Evolutionary conservation across 2,888 invertebrate genomes (phyloP).

Genomic region (Ochropacha duplaris): DNA sequence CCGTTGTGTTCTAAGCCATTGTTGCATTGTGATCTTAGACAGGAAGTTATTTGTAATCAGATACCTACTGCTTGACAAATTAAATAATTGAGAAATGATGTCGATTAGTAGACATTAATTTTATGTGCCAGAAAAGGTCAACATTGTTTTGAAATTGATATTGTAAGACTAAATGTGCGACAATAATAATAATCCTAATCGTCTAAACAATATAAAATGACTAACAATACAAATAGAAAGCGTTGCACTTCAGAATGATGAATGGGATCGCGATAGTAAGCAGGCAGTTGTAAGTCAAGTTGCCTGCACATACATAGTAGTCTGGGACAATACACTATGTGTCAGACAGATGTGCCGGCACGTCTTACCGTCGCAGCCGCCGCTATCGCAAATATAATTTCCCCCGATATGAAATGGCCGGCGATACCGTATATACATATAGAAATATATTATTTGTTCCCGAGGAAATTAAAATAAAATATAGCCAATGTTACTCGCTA

Average conservation of each 20-base stretch:
- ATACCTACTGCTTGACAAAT: slow-evolving; percentile 51
- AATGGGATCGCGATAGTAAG: slow-evolving; percentile 46
- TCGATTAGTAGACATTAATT: slow-evolving; percentile 15
- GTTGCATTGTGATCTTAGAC: slow-evolving; percentile 47
- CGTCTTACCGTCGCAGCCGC: slow-evolving; percentile 13
- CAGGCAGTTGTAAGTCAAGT: slow-evolving; percentile 37
- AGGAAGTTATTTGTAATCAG: slow-evolving; percentile 49
- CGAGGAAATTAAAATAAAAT: no score
- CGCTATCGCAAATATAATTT: slow-evolving; percentile 14
- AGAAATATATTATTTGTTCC: no score
- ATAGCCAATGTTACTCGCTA: no score
- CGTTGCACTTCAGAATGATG: slow-evolving; percentile 44
- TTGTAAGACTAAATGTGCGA: neutral
- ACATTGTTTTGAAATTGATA: neutral
- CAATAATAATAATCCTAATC: slow-evolving; percentile 13
- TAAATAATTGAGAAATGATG: slow-evolving; percentile 42
- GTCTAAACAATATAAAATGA: slow-evolving; percentile 21
- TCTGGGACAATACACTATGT: slow-evolving; percentile 28
- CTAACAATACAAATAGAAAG: slow-evolving; percentile 41
- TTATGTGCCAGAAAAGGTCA: slow-evolving; percentile 13
- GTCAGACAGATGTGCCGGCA: slow-evolving; percentile 21
- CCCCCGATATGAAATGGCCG: slow-evolving; percentile 4
- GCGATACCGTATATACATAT: neutral
- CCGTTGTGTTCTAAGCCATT: slow-evolving; percentile 49
- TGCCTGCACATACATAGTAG: slow-evolving; percentile 36